Evolutionary conservation across 2,797 vertebrate species (phyloP), one percentile per base, ranked within the genome.

Genomic region (Melanotaenia nigrans): DNA sequence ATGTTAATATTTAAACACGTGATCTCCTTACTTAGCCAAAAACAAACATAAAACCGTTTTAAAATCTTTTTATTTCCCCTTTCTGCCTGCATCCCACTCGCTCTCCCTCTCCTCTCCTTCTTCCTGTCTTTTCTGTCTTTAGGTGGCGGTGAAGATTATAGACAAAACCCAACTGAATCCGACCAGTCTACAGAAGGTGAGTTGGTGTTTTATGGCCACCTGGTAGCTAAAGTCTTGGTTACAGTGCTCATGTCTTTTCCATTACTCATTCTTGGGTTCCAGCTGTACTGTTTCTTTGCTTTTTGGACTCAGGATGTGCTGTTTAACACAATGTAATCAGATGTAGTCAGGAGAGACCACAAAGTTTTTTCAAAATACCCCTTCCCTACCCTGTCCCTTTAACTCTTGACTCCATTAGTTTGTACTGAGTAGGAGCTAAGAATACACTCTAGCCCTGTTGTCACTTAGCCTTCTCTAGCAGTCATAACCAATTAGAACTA

Each of bases 61-160:
- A 61, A 85, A 72, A 63, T 68, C 36, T 68, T 28, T 22, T 45
- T 76, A 74, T 77, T 59, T 63, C 72, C 59, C 71, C 49, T 24
- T 53, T 9, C 24, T 58, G 32, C 54, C 42, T 45, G 2, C 45
- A 45, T 61, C 67, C 18, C n/a, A 3, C 24, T 64, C 13, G 11
- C 13, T 20, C 28, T 42, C 6, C n/a, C 6, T 65, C 47, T 4
- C 20, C 5, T 25, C 33, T 32, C 32, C 60, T 47, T 64, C 12
- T 66, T 59, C 33, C 42, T 59, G 25, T 65, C 59, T 36, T 57
- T 58, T 76, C 57, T 82, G 55, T 82, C 55, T 79, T 49, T 62
- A 94, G 93, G 93, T 94, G 80, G 93, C 93, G 5, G 93, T 94
- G 83, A 94, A 94, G 89, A 94, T 94, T 79, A 94, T 94, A 82